Evolutionary conservation across 1,140 invertebrate genomes (phyloP).

Genomic region (Neomicropteryx cornuta): DNA sequence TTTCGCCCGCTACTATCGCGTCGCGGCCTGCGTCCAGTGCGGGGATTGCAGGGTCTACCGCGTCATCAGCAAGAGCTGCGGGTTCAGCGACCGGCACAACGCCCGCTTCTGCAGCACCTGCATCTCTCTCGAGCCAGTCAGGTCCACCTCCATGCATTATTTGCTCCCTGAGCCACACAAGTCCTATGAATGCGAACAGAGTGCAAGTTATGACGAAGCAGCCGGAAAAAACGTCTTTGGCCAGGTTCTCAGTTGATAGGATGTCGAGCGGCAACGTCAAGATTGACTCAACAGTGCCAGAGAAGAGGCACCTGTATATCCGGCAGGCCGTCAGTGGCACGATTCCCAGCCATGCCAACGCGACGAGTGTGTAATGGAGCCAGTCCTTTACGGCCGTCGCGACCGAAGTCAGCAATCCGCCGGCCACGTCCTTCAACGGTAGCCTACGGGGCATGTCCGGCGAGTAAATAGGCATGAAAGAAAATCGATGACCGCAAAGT

Average conservation of each 20-base stretch:
- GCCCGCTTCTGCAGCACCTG: conserved; percentile 25
- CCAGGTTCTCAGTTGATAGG: conserved; percentile 85
- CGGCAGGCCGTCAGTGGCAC: conserved; percentile 95
- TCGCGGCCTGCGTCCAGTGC: conserved; percentile 23
- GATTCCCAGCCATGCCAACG: conserved; percentile 92
- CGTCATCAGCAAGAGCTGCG: conserved; percentile 17
- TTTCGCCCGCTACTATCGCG: conserved; percentile 7
- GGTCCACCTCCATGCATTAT: conserved; percentile 95
- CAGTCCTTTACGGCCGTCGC: conserved; percentile 89
- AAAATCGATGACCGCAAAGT: conserved; percentile 94
- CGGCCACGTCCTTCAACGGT: conserved; percentile 81
- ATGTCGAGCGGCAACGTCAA: conserved; percentile 86
- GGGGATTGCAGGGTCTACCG: conserved; percentile 18
- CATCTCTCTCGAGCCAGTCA: conserved; percentile 80
- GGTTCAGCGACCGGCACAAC: conserved; percentile 23
- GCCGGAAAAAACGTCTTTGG: conserved; percentile 90
- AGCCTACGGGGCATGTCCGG: conserved; percentile 96
- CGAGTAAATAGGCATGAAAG: conserved; percentile 97
- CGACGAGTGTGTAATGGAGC: conserved; percentile 93
- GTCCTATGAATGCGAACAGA: conserved; percentile 89
- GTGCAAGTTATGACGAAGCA: conserved; percentile 96
- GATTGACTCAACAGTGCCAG: conserved; percentile 73
- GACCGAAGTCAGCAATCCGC: conserved; percentile 80
- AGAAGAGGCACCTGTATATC: conserved; percentile 87
- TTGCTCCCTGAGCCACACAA: conserved; percentile 96